Base-by-base conservation (phyloP, 64 coral and sea anemone genomes). In the Catalaphyllia jardinei region DNA sequence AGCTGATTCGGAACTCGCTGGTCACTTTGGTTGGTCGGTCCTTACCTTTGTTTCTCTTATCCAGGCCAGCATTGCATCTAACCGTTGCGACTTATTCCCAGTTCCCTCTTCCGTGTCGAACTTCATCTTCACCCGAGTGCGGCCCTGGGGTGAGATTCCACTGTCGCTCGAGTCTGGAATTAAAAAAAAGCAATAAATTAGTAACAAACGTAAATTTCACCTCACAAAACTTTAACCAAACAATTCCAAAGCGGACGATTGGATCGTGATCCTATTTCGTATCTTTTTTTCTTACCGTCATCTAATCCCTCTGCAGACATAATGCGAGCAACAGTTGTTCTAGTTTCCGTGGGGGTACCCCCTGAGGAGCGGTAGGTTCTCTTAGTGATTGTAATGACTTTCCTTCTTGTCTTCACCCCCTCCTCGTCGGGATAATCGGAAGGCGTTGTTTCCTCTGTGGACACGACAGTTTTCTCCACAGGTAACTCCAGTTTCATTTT, bases 351-450 rank as follows among this genome's bases (percentile, higher is more conserved):
- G 60, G 95, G 95, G 67, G 79, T 78, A 13, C 95, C 95, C 0
- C 79, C 82, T 30, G 88, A 84, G 14, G 91, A 91, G 22, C 87
- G 89, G 77, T 93, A 97, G 6, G 95, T 97, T 71, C 79, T 89
- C 77, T 97, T 97, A 0, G 95, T 97, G 24, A 97, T 93, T 11
- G 92, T 97, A 10, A 97, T 97, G 17, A 93, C 71, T 73, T 97
- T 96, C 12, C 83, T 89, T 19, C 91, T 90, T 11, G 91, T 87
- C 72, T 67, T 93, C 10, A 90, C 62, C 17, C 35, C 86, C 33
- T 87, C 82, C n/a, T 67, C 88, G 24, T 87, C 83, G 17, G 79
- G 91, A 6, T 80, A 77, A 42, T 97, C 95, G 78, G 87, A 75
- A 77, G 91, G 95, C 27, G 80, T 79, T 3, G 88, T 91, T 87